Base-by-base conservation (phyloP, 2,888 invertebrate genomes). In the Arctia plantaginis region DNA sequence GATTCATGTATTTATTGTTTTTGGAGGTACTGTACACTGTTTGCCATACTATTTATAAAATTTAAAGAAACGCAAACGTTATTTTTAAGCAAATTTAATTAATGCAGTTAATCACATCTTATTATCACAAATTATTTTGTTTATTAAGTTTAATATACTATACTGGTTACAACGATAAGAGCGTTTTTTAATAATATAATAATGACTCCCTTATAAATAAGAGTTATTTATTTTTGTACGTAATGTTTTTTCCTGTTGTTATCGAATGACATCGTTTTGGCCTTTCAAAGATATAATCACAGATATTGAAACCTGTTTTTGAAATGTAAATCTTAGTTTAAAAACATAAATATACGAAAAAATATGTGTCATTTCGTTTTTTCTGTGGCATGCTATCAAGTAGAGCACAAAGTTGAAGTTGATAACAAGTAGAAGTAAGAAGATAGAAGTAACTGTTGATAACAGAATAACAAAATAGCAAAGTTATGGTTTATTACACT, bases 1-100 rank as follows among this genome's bases (percentile, higher is more conserved):
- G 77, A 83, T 84, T 71, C 35, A 66, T 72, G 68, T 73, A 73
- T 44, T 65, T 65, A 77, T 71, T 33, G 65, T 44, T 69, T 74
- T 78, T 72, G 67, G 74, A 77, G 65, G 35, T n/a, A 55, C 23
- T 55, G 51, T 55, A 10, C 10, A n/a, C 51, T 55, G 51, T 10
- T n/a, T 55, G n/a, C 12, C 4, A n/a, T 55, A 12, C 10, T 12
- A n/a, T 55, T 55, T 55, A 12, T 55, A 3, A 12, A 3, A 39
- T 8, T 55, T 3, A n/a, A n/a, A 55, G 51, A 55, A 55, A 55
- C 23, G 3, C 51, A 55, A 55, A 51, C 23, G 51, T 23, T n/a
- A n/a, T n/a, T n/a, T n/a, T n/a, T n/a, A n/a, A n/a, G n/a, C n/a
- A n/a, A n/a, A n/a, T n/a, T n/a, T n/a, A n/a, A n/a, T n/a, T n/a